Base-by-base conservation (phyloP, 2,113 vertebrate species). In the Dissostichus mawsoni region DNA sequence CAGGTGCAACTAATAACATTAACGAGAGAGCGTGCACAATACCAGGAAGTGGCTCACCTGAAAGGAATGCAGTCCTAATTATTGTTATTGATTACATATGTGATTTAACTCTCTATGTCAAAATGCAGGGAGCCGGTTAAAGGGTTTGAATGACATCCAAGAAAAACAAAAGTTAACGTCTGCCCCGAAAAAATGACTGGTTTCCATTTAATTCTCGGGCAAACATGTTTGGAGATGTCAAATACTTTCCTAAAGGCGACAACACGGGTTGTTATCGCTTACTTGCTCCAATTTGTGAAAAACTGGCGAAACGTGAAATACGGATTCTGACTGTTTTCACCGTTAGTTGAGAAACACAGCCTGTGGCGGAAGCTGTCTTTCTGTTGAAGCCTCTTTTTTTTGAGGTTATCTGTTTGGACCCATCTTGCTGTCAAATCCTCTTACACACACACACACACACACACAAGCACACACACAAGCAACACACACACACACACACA, bases 371-470 rank as follows among this genome's bases (percentile, higher is more conserved):
- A 90, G 68, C 83, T 48, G 73, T 64, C 57, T 82, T 23, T 83
- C 78, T 78, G 72, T 53, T 69, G 44, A 55, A 73, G 77, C 11
- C 48, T 64, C 36, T 41, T 12, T 72, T 11, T 55, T 20, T 55
- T 64, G 66, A 71, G 50, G 76, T 88, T 90, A 92, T 91, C 90
- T 85, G 47, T 86, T 83, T 23, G 64, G 77, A 85, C 68, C 48
- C 82, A 86, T 90, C 86, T 66, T 47, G 11, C 74, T 78, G 74
- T 83, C 83, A 84, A 73, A 87, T 81, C 50, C 68, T 87, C 65
- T 70, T n/a, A 18, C 75, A 48, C 45, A 80, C 48, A 67, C 69
- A 29, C 33, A 83, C 69, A 80, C 80, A 88, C 81, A 69, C 58
- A 76, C 62, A 56, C 50, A 80, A 10, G 56, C 56, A 83, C 29